Percentiles rank a stretch among this genome's conserved stretches.
These are phyloP conservation scores for Mareca penelope DNA, from an alignment of 2,797 vertebrate species.

Conservation along the genomic window DNA sequence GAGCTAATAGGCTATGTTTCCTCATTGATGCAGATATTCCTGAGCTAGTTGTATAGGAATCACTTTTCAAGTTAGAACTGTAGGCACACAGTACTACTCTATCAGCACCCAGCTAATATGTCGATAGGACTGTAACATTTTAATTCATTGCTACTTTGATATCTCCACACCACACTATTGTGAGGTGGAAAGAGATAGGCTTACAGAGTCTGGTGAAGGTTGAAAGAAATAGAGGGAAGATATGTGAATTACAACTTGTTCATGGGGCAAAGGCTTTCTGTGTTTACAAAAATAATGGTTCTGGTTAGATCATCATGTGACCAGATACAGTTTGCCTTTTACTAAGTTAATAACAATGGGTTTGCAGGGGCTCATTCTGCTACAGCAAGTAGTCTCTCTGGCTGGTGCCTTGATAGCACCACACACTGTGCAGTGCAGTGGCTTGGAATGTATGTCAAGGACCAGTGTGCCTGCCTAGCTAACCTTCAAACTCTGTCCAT, in stretches of 20 bases:
- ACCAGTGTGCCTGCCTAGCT: neutral
- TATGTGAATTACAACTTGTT: rapidly evolving
- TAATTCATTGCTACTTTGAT: neutral
- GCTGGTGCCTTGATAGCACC: neutral
- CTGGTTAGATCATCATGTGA: neutral
- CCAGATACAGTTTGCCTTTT: neutral
- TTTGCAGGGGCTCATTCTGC: neutral
- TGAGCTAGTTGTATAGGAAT: neutral
- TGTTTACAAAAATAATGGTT: neutral
- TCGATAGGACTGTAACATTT: neutral
- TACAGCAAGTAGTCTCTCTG: neutral
- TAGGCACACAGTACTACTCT: neutral
- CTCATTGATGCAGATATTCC: neutral
- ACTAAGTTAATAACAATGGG: neutral
- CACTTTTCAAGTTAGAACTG: neutral
- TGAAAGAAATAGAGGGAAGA: neutral
- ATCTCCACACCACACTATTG: neutral
- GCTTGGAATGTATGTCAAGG: neutral
- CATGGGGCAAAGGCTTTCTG: neutral
- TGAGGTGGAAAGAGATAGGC: neutral
- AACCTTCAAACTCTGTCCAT: neutral
- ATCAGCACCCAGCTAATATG: neutral
- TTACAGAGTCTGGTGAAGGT: neutral
- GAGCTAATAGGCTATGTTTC: neutral
- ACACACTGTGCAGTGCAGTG: too few relatives aligned